Conservation (phyloP, 1,140 invertebrate genomes). For the Periplaneta americana region DNA sequence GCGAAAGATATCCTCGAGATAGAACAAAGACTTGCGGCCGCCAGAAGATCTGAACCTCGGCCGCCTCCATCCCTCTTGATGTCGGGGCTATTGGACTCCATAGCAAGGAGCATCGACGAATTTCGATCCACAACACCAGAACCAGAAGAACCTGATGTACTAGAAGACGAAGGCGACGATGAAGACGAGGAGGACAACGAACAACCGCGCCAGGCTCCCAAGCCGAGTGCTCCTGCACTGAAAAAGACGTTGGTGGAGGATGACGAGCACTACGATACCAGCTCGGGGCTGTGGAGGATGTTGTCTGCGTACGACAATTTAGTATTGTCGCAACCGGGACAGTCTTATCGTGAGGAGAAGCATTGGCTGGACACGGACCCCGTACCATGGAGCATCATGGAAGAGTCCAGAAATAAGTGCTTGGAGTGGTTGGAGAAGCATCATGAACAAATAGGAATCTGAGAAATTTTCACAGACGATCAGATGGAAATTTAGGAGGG, state of each 20-base stretch:
- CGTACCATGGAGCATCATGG: conserved; percentile 16
- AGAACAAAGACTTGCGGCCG: not conserved
- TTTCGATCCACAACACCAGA: not conserved
- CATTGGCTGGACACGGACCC: conserved; percentile 22
- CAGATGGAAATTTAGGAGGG: no score
- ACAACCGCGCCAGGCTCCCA: not conserved
- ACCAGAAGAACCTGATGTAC: not conserved
- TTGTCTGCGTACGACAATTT: conserved; percentile 20
- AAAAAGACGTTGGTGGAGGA: not conserved
- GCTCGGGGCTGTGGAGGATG: conserved; percentile 22
- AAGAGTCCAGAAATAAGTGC: conserved; percentile 19
- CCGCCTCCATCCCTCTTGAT: not conserved
- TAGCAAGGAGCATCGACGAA: not conserved
- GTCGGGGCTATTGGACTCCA: not conserved
- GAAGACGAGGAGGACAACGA: not conserved
- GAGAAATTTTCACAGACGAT: no score
- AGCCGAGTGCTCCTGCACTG: not conserved
- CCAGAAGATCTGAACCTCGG: not conserved
- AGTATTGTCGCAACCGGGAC: conserved; percentile 13
- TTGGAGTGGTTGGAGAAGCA: conserved; percentile 15
- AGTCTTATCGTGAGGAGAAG: conserved; percentile 10
- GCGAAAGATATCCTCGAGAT: not conserved
- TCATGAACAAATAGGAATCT: not conserved
- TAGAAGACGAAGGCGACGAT: not conserved
- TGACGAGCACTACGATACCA: not conserved